Evolutionary conservation across 2,113 vertebrate genomes (phyloP), one percentile per base, ranked within the genome.

Genomic region (Oenanthe melanoleuca): DNA sequence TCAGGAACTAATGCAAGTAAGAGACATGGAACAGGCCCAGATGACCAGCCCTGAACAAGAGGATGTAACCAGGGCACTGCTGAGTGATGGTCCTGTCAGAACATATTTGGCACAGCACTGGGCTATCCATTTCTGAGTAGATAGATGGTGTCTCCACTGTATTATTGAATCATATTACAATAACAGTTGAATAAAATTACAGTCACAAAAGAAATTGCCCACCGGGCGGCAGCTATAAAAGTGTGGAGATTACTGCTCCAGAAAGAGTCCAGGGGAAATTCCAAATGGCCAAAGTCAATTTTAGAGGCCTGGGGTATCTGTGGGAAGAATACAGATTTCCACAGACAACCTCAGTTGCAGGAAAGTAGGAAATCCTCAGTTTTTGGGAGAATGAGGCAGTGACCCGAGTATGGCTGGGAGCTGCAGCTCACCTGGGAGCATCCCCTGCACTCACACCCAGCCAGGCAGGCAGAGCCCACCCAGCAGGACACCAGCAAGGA

Each of bases 321-420:
- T 33, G 47, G 33, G 55, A 66, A 77, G 71, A 88, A 86, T 18
- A 50, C 9, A 45, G 25, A 50, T 73, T 80, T 70, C 49, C 63
- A 69, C 0, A 1, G 74, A 40, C 28, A 92, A 33, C 4, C 10
- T 29, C 45, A 37, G n/a, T 29, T 21, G 19, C 21, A 16, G 47
- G n/a, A 29, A 50, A 50, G n/a, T 5, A n/a, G 49, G 9, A 93
- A 94, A 80, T 38, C 14, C 28, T 50, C 3, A 1, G 6, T 44
- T 56, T 37, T 61, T 2, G 2, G 56, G 20, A 20, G 24, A 37
- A 22, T 0, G 3, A 80, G 50, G 61, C 61, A 79, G 57, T n/a
- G 37, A 55, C 11, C 5, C 0, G 0, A 4, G 40, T 5, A 4
- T 0, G 25, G 16, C 16, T 3, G 56, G 50, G 70, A 88, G 52